phyloP scores from a whole-genome alignment of 2,888 invertebrate genomes.

The Cryptocephalus moraei region DNA sequence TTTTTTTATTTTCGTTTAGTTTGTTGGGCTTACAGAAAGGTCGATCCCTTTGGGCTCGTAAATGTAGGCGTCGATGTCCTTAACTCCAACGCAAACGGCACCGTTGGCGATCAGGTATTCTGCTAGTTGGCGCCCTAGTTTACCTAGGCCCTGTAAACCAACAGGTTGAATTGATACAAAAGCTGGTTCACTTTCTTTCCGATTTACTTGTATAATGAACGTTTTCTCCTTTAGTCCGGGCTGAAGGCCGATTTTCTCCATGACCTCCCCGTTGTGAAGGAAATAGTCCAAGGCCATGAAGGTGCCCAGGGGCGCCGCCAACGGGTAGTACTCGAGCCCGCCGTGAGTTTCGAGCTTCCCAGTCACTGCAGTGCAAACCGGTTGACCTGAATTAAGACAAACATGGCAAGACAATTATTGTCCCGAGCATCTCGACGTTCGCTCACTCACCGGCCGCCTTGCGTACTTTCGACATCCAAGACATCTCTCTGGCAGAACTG shows the following conservation, averaged over 20 bases:
- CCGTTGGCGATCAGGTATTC: conserved; percentile 22
- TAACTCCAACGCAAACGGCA: conserved; percentile 32
- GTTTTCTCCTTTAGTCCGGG: conserved; percentile 27
- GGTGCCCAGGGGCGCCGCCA: conserved; percentile 23
- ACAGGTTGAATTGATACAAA: background rate
- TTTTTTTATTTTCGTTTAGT: no score
- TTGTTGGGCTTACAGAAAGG: background rate
- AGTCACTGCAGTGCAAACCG: conserved; percentile 11
- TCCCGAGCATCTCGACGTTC: background rate
- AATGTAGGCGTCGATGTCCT: conserved; percentile 27
- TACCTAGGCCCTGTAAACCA: conserved; percentile 29
- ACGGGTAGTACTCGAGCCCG: conserved; percentile 25
- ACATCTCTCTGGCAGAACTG: conserved; percentile 25
- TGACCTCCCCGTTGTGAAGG: conserved; percentile 23
- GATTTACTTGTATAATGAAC: conserved; percentile 29
- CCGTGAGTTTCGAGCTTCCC: conserved; percentile 25
- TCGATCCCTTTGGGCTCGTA: conserved; percentile 29
- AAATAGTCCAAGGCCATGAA: conserved; percentile 24
- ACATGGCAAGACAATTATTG: conserved; percentile 1
- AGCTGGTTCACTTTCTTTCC: background rate
- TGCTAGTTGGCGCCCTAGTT: conserved; percentile 25
- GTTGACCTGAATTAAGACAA: conserved; percentile 6
- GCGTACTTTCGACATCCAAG: conserved; percentile 11
- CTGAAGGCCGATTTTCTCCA: conserved; percentile 19
- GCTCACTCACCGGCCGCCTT: no score